Percentiles rank a stretch among this genome's conserved stretches.
These are phyloP conservation scores for Tenebrio molitor DNA, from an alignment of 1,140 invertebrate species.

Conservation along the genomic window DNA sequence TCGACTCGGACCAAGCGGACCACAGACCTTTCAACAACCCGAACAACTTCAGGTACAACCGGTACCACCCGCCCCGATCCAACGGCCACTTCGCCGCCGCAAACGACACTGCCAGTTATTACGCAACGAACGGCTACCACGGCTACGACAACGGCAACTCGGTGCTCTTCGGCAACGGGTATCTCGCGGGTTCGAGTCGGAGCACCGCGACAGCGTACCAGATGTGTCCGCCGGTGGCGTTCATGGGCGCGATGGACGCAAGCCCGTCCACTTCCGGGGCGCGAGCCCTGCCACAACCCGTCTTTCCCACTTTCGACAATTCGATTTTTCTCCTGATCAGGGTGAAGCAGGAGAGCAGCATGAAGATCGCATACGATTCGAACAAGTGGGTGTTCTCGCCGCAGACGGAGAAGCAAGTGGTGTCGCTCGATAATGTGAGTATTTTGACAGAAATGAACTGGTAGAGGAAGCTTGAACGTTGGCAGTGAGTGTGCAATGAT, in stretches of 20 bases:
- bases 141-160: slow-evolving; percentile 3
- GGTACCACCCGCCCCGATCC: background rate
- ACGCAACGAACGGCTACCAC: background rate
- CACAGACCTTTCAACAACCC: background rate
- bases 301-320: slow-evolving; percentile 47
- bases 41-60: background rate
- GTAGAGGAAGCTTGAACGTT: no score
- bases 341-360: slow-evolving; percentile 63
- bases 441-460: background rate
- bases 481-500: no score
- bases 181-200: background rate
- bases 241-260: background rate
- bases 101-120: background rate
- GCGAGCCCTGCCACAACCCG: background rate
- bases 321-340: slow-evolving; percentile 67
- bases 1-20: background rate
- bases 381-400: slow-evolving; percentile 66
- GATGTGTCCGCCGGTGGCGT: background rate
- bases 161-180: background rate
- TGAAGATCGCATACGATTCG: slow-evolving; percentile 65
- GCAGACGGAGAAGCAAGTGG: slow-evolving; percentile 67
- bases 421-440: slow-evolving; percentile 45
- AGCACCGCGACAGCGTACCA: no score
- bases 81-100: background rate
- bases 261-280: background rate